Evolutionary conservation across 2,888 invertebrate genomes (phyloP).

Genomic region (Tenthredo livida): DNA sequence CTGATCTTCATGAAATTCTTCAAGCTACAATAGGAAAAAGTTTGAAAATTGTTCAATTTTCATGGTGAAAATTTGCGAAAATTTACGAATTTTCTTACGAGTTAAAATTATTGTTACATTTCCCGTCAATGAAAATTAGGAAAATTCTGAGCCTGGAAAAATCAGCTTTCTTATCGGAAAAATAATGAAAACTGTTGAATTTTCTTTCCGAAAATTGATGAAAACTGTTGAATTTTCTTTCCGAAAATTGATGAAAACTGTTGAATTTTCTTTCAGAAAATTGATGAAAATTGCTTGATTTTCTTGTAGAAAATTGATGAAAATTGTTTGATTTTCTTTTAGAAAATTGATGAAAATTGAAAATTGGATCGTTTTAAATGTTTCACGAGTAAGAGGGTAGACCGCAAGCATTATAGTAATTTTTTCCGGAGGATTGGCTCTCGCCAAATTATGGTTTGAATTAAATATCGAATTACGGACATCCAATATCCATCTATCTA

Average conservation of each 20-base stretch:
- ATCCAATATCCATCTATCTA: constrained; percentile 65
- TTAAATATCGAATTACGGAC: constrained; percentile 74
- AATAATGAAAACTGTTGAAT: not conserved
- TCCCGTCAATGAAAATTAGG: not conserved
- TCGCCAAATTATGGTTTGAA: constrained; percentile 71
- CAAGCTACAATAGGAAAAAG: too few species aligned
- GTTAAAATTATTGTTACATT: not conserved
- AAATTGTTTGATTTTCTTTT: too few species aligned
- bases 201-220: not conserved
- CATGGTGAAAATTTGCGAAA: not conserved
- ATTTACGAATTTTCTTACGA: not conserved
- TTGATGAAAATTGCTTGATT: too few species aligned
- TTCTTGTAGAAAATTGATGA: too few species aligned
- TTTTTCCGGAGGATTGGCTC: constrained; percentile 65
- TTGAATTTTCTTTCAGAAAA: too few species aligned
- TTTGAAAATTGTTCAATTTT: not conserved
- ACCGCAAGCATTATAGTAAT: constrained; percentile 52
- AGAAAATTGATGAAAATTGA: not conserved
- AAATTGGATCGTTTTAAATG: not conserved
- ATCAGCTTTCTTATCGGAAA: not conserved
- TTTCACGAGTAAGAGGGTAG: not conserved
- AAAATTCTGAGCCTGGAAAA: not conserved
- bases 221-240: too few species aligned
- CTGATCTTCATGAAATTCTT: too few species aligned
- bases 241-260: too few species aligned